Base-by-base conservation (phyloP, 2,888 invertebrate species). In the Antitype chi region DNA sequence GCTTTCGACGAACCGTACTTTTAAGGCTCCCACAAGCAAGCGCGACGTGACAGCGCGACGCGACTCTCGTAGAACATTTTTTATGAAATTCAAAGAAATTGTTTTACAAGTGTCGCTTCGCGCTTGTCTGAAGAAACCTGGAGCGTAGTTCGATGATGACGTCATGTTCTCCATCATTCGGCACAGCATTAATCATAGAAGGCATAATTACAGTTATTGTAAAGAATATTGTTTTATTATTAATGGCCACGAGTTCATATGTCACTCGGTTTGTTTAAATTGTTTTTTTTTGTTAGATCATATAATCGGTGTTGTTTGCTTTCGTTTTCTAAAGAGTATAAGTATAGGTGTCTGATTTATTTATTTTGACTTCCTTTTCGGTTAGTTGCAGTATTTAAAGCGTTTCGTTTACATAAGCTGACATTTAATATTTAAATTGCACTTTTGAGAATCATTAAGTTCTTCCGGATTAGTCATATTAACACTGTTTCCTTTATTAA, bases 1-100 rank as follows among this genome's bases (percentile, higher is more conserved):
- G 83, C 88, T 89, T 88, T 89, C 86, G 76, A 70, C 68, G 43
- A 59, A 66, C 52, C 28, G 66, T 81, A 60, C 28, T 32, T 57
- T 80, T 28, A 63, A 49, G 38, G 6, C 38, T 38, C 38, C 38
- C 38, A 32, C 32, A 2, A 32, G 4, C 32, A 32, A 4, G 32
- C 32, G 32, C 2, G 32, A 32, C 32, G 32, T 32, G 32, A 32
- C 32, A 32, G 32, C 32, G 32, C 32, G 32, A 32, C 32, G 32
- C 32, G 32, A 4, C 32, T 32, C 32, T 32, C 32, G 32, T 32
- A 2, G 32, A 32, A 32, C 32, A 32, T 2, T 32, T 32, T 32
- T 32, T 32, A 32, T 4, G 32, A 32, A 32, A 32, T 32, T 32
- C 32, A 32, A 2, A 4, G 32, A 32, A 32, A 32, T 32, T 32